Base-by-base conservation (phyloP, 2,797 vertebrate species). In the Parauchenoglanis ngamensis region DNA sequence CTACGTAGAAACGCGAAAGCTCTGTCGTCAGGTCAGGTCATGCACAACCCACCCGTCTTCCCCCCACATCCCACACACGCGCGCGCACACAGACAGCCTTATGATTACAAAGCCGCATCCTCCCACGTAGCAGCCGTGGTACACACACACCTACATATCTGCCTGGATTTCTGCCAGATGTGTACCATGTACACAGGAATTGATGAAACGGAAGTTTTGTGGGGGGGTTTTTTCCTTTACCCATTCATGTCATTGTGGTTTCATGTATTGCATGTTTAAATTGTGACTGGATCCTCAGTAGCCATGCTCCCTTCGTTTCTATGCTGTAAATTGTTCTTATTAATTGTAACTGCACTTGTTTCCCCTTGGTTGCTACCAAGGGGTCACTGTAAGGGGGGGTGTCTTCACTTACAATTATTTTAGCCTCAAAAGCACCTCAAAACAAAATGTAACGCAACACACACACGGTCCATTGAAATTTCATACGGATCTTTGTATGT, bases 151-250 rank as follows among this genome's bases (percentile, higher is more conserved):
- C 25, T 49, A 63, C 59, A 83, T 83, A 83, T 83, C 46, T 54
- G 83, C 91, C 93, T 91, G 94, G 91, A 68, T 61, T 61, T 87
- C 75, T 59, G 49, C 94, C 91, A 90, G 94, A 94, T 94, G 95
- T 96, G 95, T 95, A 94, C 94, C 93, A 94, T 95, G 94, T 95
- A 94, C 93, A 93, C 94, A 93, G 92, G 93, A 94, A 77, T 92
- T 93, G 94, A 94, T 94, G 93, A 91, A 93, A 89, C 90, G 93
- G 94, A 94, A 89, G 92, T 94, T 92, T 87, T 88, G 84, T 54
- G 63, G 23, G 3, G 56, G 70, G 35, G 4, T 44, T 89, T 91
- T 88, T 89, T 88, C 91, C 89, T 93, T 92, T 91, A 93, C 93
- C 92, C 93, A 92, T 92, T 94, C 90, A 90, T 90, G 93, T 94